phyloP scores from a whole-genome alignment of 2,888 invertebrate species.

The Lycaena phlaeas region DNA sequence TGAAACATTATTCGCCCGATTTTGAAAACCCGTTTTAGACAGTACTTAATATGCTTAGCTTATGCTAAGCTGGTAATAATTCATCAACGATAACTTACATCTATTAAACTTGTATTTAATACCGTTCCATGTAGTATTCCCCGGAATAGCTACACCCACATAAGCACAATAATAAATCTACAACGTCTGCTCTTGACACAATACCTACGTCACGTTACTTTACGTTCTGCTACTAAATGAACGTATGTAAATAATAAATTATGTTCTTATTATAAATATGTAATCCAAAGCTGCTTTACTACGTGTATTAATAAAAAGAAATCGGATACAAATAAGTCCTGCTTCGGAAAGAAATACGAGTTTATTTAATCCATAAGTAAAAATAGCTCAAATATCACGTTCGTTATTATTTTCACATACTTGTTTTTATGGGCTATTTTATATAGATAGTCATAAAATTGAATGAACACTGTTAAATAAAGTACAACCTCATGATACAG shows the following conservation, averaged over 20 bases:
- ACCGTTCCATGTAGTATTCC: not conserved
- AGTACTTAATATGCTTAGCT: too few relatives aligned
- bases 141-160: not conserved
- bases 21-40: too few relatives aligned
- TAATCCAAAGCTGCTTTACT: too few relatives aligned
- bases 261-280: not conserved
- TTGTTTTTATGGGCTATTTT: too few relatives aligned
- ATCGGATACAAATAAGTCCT: not conserved
- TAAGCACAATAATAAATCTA: constrained; percentile 5
- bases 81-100: too few relatives aligned
- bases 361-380: too few relatives aligned
- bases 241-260: not conserved
- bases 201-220: constrained; percentile 1
- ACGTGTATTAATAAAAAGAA: not conserved
- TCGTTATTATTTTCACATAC: too few relatives aligned
- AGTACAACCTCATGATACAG: not conserved
- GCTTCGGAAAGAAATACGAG: too few relatives aligned
- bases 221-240: not conserved
- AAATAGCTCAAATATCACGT: too few relatives aligned
- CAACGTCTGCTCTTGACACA: constrained; percentile 6
- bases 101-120: not conserved
- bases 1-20: too few relatives aligned
- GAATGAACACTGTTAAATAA: not conserved
- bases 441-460: too few relatives aligned
- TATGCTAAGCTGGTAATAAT: too few relatives aligned